Percentiles rank a stretch among this genome's conserved stretches.
Conservation (phyloP, 1,140 invertebrate species). For the Chironomus striatipennis region DNA sequence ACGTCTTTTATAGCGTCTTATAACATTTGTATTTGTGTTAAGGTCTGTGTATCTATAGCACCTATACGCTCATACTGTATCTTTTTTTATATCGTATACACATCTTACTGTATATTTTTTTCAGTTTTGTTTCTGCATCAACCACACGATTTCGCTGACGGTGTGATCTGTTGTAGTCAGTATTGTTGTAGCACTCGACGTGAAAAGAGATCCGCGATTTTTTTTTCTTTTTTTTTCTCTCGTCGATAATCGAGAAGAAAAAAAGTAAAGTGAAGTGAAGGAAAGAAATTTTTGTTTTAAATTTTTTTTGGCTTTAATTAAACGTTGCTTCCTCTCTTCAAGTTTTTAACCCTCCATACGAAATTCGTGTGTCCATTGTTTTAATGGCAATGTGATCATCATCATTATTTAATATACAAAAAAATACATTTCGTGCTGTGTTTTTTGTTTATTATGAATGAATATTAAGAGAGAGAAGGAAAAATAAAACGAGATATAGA, state of each 20-base stretch:
- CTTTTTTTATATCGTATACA: not conserved
- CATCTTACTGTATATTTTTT: not conserved
- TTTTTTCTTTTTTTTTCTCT: not conserved
- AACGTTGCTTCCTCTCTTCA: not conserved
- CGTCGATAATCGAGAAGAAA: slow-evolving; percentile 5
- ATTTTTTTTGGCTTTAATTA: slow-evolving; percentile 17
- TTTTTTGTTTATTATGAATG: no score
- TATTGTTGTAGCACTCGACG: slow-evolving; percentile 1
- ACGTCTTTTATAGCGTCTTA: not conserved
- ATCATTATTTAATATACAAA: not conserved
- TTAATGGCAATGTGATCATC: slow-evolving; percentile 7
- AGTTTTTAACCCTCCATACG: not conserved
- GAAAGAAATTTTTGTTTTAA: not conserved
- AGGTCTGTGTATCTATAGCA: not conserved
- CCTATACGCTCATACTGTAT: not conserved
- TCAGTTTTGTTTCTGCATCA: slow-evolving; percentile 1
- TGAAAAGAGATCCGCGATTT: not conserved
- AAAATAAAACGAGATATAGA: not conserved
- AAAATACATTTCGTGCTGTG: not conserved
- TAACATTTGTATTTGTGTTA: not conserved
- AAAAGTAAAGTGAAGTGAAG: not conserved
- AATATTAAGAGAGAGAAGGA: no score
- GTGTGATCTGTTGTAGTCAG: not conserved
- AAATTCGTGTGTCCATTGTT: not conserved
- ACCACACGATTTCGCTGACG: not conserved